A percentile compares a stretch with the other conserved stretches of the same genome.
These are phyloP conservation scores for Ectobius pallidus DNA, from an alignment of 2,888 invertebrate species.

Conservation along the genomic window DNA sequence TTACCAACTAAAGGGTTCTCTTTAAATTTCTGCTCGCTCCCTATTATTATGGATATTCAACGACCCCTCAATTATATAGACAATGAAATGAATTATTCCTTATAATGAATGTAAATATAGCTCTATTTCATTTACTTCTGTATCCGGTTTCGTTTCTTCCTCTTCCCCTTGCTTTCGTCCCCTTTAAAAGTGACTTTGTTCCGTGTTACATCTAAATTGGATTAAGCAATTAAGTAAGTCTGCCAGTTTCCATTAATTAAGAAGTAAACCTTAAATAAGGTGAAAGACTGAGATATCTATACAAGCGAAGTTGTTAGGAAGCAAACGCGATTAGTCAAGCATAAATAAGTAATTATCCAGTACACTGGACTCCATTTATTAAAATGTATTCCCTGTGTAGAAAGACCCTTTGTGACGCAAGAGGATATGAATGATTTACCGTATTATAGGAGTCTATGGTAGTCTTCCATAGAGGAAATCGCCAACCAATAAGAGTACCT, in stretches of 20 bases:
- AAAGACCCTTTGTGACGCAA: too few relatives aligned
- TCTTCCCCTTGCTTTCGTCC: background rate
- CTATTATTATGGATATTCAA: background rate
- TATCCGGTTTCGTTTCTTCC: background rate
- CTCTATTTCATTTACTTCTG: background rate
- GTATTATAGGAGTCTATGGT: too few relatives aligned
- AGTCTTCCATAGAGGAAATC: too few relatives aligned
- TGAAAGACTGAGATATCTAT: background rate
- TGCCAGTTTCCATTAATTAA: background rate
- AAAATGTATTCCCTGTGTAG: too few relatives aligned
- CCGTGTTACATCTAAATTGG: slow-evolving; percentile 1
- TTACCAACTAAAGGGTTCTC: too few relatives aligned
- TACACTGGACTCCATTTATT: too few relatives aligned
- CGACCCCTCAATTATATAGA: background rate
- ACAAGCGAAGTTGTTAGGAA: too few relatives aligned
- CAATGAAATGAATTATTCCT: background rate
- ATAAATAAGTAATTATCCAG: too few relatives aligned
- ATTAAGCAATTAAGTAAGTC: background rate
- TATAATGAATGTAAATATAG: background rate
- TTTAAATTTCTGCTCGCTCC: too few relatives aligned
- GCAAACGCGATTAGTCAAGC: too few relatives aligned
- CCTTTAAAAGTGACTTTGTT: background rate
- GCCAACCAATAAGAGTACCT: too few relatives aligned
- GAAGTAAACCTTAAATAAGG: slow-evolving; percentile 4
- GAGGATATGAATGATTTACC: too few relatives aligned